Base-by-base conservation (phyloP, 2,797 vertebrate genomes). In the Malurus leucopterus region DNA sequence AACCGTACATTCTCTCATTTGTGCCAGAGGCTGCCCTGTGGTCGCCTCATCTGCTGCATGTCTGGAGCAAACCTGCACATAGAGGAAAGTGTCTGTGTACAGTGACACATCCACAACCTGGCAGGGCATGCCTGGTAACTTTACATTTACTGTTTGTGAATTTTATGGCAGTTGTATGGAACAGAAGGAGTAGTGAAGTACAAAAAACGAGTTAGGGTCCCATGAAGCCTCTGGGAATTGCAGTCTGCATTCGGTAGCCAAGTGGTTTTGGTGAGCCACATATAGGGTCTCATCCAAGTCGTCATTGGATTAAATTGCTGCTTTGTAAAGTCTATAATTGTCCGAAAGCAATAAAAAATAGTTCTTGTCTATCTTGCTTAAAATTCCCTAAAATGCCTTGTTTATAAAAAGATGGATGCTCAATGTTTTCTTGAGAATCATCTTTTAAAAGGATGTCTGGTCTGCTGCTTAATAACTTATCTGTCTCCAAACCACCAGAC, bases 71-170 rank as follows among this genome's bases (percentile, higher is more conserved):
- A 22, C 0, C 0, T 8, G 8, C 36, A 24, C 11, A 3, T 4
- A 34, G 5, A 62, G 55, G 6, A 26, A 24, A 32, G 47, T 2
- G 15, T 9, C 44, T 50, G 1, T 14, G 13, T 13, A 30, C 23
- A 34, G 29, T 6, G 30, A 17, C 24, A 30, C 36, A 74, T 5
- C 21, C 46, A 46, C 65, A 27, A 2, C 10, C 77, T 46, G 62
- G 26, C 36, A 58, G 19, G 26, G 23, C 29, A 30, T 40, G 27
- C 11, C 58, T 59, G 24, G 10, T 17, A 36, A 19, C 49, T 83
- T 71, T 17, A 13, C 0, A 0, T 64, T 68, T 58, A 27, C 18
- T 1, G 1, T 55, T 65, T 3, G 4, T 43, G 30, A 62, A 32
- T 17, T 75, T 17, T 11, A 21, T 12, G 4, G 10, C 27, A 34